phyloP scores from a whole-genome alignment of 2,888 invertebrate genomes.

The Andrena flavipes region DNA sequence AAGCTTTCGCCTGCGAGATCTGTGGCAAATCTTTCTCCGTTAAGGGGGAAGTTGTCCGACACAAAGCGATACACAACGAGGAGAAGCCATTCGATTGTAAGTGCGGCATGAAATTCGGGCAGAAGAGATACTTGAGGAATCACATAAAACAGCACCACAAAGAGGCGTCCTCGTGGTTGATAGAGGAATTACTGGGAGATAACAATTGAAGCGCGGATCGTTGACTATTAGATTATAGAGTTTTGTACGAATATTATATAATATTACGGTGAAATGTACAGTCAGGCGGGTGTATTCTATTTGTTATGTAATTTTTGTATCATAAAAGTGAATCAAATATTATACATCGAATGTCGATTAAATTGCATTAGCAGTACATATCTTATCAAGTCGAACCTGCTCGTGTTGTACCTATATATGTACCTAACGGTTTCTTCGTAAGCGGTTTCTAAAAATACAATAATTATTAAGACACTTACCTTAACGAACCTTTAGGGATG shows the following conservation, averaged over 20 bases:
- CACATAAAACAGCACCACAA: constrained; percentile 79
- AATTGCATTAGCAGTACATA: constrained; percentile 15
- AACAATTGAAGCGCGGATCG: constrained; percentile 33
- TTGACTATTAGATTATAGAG: constrained; percentile 1
- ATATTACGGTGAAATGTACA: constrained; percentile 47
- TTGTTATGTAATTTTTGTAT: constrained; percentile 43
- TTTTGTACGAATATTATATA: constrained; percentile 35
- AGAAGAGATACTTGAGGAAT: constrained; percentile 86
- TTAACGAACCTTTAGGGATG: not conserved
- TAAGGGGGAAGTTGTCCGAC: constrained; percentile 85
- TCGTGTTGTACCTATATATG: too few relatives aligned
- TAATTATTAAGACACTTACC: not conserved
- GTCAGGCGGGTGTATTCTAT: constrained; percentile 57
- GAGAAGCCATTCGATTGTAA: constrained; percentile 85
- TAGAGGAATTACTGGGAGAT: constrained; percentile 53
- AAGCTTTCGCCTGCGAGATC: constrained; percentile 83
- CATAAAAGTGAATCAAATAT: constrained; percentile 7
- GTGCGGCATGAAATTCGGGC: constrained; percentile 86
- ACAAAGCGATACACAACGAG: constrained; percentile 85
- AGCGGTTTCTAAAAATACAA: too few relatives aligned
- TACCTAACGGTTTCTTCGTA: too few relatives aligned
- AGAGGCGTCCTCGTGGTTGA: constrained; percentile 49
- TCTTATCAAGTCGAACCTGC: not conserved
- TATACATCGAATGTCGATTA: constrained; percentile 25
- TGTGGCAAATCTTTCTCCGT: constrained; percentile 86